Evolutionary conservation across 2,113 vertebrate genomes (phyloP).

Genomic region (Regulus satrapa): DNA sequence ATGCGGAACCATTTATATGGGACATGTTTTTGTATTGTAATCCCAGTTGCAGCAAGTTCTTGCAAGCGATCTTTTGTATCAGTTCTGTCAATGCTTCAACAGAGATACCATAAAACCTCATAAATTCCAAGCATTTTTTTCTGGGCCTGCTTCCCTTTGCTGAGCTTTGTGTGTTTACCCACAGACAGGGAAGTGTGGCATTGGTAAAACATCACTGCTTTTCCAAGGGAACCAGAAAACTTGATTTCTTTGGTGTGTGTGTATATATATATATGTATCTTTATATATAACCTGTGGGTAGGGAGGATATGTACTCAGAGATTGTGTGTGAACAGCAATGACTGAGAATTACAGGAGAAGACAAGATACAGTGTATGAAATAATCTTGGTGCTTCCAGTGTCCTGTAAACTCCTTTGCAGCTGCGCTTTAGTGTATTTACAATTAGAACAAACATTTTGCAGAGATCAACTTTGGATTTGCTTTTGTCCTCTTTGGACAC

Average conservation of each 20-base stretch:
- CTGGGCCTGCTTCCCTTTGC: not conserved
- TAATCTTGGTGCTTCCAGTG: not conserved
- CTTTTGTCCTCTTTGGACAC: not conserved
- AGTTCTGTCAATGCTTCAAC: not conserved
- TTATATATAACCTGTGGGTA: not conserved
- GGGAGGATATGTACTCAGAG: not conserved
- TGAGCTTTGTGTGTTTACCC: not conserved
- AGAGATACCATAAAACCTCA: not conserved
- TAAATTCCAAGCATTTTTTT: not conserved
- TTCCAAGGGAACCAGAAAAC: not conserved
- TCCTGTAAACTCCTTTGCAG: not conserved
- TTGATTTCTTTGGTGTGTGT: not conserved
- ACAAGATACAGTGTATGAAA: not conserved
- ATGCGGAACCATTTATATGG: not conserved
- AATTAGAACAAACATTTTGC: not conserved
- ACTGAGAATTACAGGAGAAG: not conserved
- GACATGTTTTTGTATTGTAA: not conserved
- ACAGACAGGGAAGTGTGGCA: not conserved
- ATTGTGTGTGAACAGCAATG: not conserved
- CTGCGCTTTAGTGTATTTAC: not conserved
- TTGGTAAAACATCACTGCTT: not conserved
- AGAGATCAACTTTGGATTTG: not conserved
- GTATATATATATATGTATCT: not conserved
- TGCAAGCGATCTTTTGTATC: not conserved
- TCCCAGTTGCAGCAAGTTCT: not conserved